Evolutionary conservation across 2,888 invertebrate species (phyloP).

Genomic region (Coremacera marginata): DNA sequence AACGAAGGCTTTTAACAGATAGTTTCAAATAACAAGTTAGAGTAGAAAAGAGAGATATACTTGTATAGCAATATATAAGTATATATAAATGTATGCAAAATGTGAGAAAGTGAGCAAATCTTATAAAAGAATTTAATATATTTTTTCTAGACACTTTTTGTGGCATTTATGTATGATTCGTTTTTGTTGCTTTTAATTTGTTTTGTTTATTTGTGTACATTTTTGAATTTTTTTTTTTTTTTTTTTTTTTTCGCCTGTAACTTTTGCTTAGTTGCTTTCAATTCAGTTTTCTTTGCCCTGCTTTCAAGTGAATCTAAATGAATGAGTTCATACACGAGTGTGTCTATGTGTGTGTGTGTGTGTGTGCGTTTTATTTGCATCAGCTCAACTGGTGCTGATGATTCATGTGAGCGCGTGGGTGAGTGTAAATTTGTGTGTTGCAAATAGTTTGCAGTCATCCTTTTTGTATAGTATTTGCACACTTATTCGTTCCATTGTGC

Average conservation of each 20-base stretch:
- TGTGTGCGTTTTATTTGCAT: conserved; percentile 11
- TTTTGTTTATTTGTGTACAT: neutral
- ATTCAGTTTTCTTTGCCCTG: neutral
- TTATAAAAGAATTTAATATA: neutral
- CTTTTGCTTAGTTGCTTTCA: neutral
- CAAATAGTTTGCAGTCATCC: conserved; percentile 6
- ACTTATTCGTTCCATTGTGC: conserved; percentile 1
- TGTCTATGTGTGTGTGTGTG: neutral
- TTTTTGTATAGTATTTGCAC: conserved; percentile 2
- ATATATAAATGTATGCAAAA: neutral
- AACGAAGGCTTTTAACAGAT: neutral
- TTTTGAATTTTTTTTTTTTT: neutral
- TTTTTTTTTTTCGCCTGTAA: neutral
- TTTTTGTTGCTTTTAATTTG: neutral
- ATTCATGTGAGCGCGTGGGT: conserved; percentile 2
- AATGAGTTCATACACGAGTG: neutral
- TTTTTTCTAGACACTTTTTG: no score
- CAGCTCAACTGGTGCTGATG: neutral
- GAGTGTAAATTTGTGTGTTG: neutral
- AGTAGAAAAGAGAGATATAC: neutral
- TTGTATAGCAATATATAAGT: neutral
- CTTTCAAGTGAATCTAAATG: neutral
- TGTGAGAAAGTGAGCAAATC: conserved; percentile 4
- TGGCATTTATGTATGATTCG: neutral
- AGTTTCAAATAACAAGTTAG: neutral